These are phyloP conservation scores for Sphaerodactylus townsendi DNA, from an alignment of 2,113 vertebrate genomes.

Conservation along the genomic window DNA sequence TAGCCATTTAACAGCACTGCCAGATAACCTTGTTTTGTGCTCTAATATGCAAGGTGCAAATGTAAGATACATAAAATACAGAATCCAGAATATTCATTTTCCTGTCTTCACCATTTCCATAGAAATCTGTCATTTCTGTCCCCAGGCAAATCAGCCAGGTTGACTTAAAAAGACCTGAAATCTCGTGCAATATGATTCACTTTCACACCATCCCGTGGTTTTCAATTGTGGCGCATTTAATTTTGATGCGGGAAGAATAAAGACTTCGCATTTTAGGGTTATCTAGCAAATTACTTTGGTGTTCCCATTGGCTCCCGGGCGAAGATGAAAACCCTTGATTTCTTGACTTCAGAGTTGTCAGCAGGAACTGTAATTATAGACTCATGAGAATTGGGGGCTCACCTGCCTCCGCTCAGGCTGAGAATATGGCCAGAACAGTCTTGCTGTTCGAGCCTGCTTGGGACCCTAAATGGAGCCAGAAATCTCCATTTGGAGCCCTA, in stretches of 20 bases:
- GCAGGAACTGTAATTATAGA: background rate
- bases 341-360: background rate
- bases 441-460: constrained; percentile 1
- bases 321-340: constrained; percentile 19
- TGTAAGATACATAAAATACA: constrained; percentile 32
- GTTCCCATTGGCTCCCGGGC: constrained; percentile 22
- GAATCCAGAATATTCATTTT: constrained; percentile 31
- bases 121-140: constrained; percentile 38
- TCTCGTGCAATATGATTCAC: constrained; percentile 37
- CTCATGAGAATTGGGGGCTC: constrained; percentile 23
- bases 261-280: constrained; percentile 27
- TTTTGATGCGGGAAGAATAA: constrained; percentile 12
- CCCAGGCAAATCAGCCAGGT: background rate
- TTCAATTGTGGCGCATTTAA: constrained; percentile 44
- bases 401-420: background rate
- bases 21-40: constrained; percentile 34
- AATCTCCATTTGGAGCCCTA: too few relatives aligned
- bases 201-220: constrained; percentile 24
- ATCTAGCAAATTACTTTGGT: constrained; percentile 24
- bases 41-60: constrained; percentile 23
- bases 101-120: constrained; percentile 36
- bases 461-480: background rate
- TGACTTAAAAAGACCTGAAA: constrained; percentile 43
- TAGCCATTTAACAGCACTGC: constrained; percentile 38
- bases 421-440: background rate